Conservation (phyloP, 2,888 invertebrate species). For the Plagodis pulveraria region DNA sequence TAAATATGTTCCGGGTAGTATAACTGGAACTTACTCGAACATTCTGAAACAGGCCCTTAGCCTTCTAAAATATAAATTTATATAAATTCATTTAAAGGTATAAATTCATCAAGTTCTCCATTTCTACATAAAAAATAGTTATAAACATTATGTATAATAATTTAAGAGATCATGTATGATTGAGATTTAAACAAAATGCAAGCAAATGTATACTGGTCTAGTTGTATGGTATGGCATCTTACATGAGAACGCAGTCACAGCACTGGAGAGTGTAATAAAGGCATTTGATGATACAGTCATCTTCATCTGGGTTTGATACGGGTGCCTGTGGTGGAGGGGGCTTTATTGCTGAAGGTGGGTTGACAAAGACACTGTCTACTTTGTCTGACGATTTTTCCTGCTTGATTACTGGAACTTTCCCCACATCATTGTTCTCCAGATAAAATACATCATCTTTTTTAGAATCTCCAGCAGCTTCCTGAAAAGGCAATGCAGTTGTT, state of each 20-base stretch:
- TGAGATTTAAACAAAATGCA: not conserved
- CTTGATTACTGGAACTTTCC: constrained; percentile 48
- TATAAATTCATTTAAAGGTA: constrained; percentile 1
- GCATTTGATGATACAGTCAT: constrained; percentile 86
- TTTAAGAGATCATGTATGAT: constrained; percentile 18
- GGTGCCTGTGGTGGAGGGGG: constrained; percentile 45
- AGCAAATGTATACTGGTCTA: constrained; percentile 15
- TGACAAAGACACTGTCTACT: constrained; percentile 69
- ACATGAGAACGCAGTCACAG: constrained; percentile 86
- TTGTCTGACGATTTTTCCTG: constrained; percentile 60
- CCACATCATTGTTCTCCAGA: constrained; percentile 55
- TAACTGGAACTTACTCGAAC: too few species aligned
- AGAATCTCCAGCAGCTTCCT: constrained; percentile 69
- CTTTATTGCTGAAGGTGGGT: constrained; percentile 60
- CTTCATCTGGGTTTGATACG: constrained; percentile 73
- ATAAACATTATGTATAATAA: constrained; percentile 10
- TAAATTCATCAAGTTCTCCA: not conserved
- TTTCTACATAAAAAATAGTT: not conserved
- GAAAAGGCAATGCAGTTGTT: constrained; percentile 19
- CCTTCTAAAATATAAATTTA: not conserved
- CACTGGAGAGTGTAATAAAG: constrained; percentile 87
- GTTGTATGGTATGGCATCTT: constrained; percentile 36
- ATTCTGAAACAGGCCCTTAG: too few species aligned
- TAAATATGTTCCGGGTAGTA: too few species aligned
- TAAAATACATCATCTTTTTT: constrained; percentile 51